These are phyloP conservation scores for Mechanitis messenoides DNA, from an alignment of 2,888 invertebrate genomes.

Conservation along the genomic window DNA sequence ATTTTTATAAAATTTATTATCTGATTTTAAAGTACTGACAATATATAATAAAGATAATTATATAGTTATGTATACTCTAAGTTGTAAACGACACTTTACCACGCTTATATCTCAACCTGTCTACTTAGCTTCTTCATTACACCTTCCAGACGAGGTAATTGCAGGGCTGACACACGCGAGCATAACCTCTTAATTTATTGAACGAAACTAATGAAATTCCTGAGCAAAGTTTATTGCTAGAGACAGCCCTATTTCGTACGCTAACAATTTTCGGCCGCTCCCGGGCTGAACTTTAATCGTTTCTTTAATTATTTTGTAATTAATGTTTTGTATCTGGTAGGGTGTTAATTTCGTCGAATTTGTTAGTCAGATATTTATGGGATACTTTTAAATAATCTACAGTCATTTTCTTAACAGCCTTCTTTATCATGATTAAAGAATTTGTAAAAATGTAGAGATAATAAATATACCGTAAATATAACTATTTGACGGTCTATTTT, in stretches of 20 bases:
- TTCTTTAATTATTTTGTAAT: conserved; percentile 73
- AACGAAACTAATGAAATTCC: conserved; percentile 77
- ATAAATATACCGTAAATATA: no score
- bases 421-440: conserved; percentile 1
- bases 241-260: conserved; percentile 67
- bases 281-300: conserved; percentile 60
- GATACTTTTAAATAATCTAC: conserved; percentile 15
- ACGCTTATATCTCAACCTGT: conserved; percentile 40
- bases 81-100: conserved; percentile 25
- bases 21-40: not conserved
- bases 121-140: conserved; percentile 63
- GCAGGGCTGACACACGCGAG: conserved; percentile 75
- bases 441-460: not conserved
- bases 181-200: conserved; percentile 77
- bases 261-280: conserved; percentile 65
- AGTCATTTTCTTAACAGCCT: conserved; percentile 6
- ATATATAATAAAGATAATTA: not conserved
- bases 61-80: not conserved
- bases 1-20: not conserved
- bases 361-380: conserved; percentile 15
- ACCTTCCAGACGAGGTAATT: conserved; percentile 68
- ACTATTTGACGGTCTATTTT: no score
- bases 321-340: conserved; percentile 45
- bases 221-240: conserved; percentile 70
- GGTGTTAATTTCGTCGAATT: conserved; percentile 47